A percentile compares a stretch with the other conserved stretches of the same genome.
Conservation (phyloP, 2,113 vertebrate species). For the Alligator mississippiensis region DNA sequence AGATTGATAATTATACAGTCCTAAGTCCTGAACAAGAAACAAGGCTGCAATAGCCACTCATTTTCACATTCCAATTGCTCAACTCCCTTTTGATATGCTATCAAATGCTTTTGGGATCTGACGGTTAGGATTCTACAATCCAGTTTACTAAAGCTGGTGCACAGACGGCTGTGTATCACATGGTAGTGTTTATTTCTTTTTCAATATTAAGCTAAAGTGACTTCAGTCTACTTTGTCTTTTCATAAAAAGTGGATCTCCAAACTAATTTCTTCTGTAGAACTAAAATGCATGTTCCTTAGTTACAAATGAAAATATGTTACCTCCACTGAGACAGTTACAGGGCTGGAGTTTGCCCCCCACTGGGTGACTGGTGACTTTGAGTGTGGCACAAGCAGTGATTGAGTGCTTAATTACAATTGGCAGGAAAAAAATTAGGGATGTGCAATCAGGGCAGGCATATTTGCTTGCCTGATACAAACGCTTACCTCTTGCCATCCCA, state of each 20-base stretch:
- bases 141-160: not conserved
- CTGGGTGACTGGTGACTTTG: not conserved
- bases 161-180: not conserved
- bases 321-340: not conserved
- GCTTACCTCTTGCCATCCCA: not conserved
- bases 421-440: not conserved
- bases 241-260: rapidly evolving
- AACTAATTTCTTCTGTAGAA: not conserved
- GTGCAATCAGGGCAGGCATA: not conserved
- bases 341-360: not conserved
- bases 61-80: not conserved
- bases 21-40: not conserved
- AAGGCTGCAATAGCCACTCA: not conserved
- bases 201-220: not conserved
- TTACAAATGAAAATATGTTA: not conserved
- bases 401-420: not conserved
- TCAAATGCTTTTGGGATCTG: not conserved
- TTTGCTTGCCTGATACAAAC: not conserved
- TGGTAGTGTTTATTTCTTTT: not conserved
- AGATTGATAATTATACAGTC: not conserved
- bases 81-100: not conserved
- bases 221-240: not conserved
- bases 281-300: not conserved
- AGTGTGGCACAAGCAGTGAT: not conserved
- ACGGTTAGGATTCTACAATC: not conserved